A percentile compares a stretch with the other conserved stretches of the same genome.
These are phyloP conservation scores for Prunella strophiata DNA, from an alignment of 2,797 vertebrate species.

Conservation along the genomic window DNA sequence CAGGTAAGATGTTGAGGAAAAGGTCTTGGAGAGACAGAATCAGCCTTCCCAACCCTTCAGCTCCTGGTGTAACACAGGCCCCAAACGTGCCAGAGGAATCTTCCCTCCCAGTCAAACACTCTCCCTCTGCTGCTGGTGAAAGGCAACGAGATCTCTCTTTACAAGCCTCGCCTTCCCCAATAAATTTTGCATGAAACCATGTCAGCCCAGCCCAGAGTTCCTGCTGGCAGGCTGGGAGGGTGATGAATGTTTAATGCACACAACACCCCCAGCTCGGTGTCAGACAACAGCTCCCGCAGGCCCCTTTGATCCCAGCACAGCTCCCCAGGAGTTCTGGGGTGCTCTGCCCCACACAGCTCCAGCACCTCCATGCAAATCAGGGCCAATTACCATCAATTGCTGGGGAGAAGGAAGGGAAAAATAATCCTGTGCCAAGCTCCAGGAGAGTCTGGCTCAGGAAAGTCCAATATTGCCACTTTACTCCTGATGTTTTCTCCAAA, in stretches of 20 bases:
- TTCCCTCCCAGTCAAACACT: conserved; percentile 79
- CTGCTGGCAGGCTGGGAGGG: conserved; percentile 93
- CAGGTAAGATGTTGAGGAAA: not conserved
- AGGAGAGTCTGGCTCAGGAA: conserved; percentile 40
- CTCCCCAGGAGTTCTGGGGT: conserved; percentile 77
- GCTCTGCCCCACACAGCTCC: conserved; percentile 76
- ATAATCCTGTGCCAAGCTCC: conserved; percentile 60
- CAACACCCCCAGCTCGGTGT: conserved; percentile 90
- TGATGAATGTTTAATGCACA: conserved; percentile 99
- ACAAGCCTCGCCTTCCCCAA: conserved; percentile 88
- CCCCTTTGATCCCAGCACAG: conserved; percentile 91
- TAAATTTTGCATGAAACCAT: conserved; percentile 98
- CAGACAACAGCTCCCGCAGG: conserved; percentile 89
- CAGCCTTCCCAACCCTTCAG: not conserved
- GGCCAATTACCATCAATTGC: conserved; percentile 77
- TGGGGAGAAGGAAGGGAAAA: conserved; percentile 49
- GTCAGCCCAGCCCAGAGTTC: conserved; percentile 87
- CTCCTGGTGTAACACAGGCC: not conserved
- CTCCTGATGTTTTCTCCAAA: conserved; percentile 35
- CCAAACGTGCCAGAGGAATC: not conserved
- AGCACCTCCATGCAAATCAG: conserved; percentile 88
- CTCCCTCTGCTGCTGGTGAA: conserved; percentile 87
- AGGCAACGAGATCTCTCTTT: conserved; percentile 89
- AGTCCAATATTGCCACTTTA: conserved; percentile 53
- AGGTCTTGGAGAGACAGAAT: not conserved